These are phyloP conservation scores for Microplitis manilae DNA, from an alignment of 2,888 invertebrate species.

Conservation along the genomic window DNA sequence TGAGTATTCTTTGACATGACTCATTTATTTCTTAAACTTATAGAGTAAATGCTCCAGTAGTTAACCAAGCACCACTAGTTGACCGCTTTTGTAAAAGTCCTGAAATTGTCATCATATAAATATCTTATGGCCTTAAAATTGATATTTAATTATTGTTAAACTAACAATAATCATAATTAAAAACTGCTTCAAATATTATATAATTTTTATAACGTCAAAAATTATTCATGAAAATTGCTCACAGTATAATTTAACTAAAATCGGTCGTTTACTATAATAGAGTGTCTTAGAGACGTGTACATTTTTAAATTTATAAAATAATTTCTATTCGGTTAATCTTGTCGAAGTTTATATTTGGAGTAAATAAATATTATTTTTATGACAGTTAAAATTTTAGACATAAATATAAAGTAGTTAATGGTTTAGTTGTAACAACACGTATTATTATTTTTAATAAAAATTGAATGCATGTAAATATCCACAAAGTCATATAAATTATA, in stretches of 20 bases:
- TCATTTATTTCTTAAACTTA: too few relatives aligned
- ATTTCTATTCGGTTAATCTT: too few relatives aligned
- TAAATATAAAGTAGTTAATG: not conserved
- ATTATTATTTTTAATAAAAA: conserved; percentile 1
- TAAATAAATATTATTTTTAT: not conserved
- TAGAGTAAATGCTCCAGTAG: conserved; percentile 6
- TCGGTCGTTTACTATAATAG: too few relatives aligned
- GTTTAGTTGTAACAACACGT: not conserved
- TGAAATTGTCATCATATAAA: not conserved
- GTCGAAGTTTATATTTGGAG: too few relatives aligned
- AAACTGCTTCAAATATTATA: too few relatives aligned
- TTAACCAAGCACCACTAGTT: not conserved
- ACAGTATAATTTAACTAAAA: too few relatives aligned
- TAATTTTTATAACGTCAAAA: too few relatives aligned
- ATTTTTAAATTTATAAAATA: too few relatives aligned
- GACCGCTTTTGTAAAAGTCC: not conserved
- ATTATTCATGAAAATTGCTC: not conserved
- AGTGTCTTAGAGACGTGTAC: too few relatives aligned
- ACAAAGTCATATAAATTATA: not conserved
- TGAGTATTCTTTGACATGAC: too few relatives aligned
- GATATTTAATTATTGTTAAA: conserved; percentile 14
- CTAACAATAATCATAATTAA: too few relatives aligned
- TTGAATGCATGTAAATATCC: not conserved
- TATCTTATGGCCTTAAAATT: conserved; percentile 10
- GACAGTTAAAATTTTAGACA: not conserved